phyloP scores from a whole-genome alignment of 2,797 vertebrate genomes.

The Muscicapa comitata region DNA sequence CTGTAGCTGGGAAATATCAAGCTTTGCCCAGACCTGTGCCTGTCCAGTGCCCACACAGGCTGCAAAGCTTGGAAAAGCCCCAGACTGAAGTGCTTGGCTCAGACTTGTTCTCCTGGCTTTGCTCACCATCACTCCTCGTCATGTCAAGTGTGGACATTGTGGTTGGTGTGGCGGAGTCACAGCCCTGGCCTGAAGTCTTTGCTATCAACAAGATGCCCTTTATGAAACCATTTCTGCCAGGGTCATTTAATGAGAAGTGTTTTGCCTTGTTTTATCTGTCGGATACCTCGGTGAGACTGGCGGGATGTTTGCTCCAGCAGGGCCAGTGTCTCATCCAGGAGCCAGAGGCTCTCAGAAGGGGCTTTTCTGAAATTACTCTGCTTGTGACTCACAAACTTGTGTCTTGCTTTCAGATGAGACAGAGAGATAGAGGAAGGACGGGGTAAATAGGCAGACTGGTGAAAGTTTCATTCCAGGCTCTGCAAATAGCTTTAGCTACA shows the following conservation, averaged over 20 bases:
- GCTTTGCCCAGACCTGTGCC: background rate
- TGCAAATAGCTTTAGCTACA: background rate
- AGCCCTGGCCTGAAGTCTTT: background rate
- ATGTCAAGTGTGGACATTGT: background rate
- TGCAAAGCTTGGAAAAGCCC: background rate
- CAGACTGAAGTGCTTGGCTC: background rate
- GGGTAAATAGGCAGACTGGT: background rate
- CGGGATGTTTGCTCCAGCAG: rapidly evolving
- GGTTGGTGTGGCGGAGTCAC: background rate
- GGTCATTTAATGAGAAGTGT: background rate
- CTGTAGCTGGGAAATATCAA: background rate
- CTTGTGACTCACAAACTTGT: slow-evolving; percentile 21
- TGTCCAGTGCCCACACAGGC: background rate
- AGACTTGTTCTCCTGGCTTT: background rate
- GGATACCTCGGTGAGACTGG: rapidly evolving
- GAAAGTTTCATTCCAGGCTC: background rate
- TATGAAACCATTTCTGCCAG: background rate
- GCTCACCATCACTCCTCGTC: background rate
- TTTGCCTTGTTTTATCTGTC: background rate
- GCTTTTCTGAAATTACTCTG: background rate
- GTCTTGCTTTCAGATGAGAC: background rate
- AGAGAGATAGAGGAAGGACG: background rate
- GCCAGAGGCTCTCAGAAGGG: background rate
- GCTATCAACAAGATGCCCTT: background rate
- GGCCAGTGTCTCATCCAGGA: background rate